Percentiles rank a stretch among this genome's conserved stretches.
Conservation (phyloP, 2,113 vertebrate species). For the Butastur rufipennis region DNA sequence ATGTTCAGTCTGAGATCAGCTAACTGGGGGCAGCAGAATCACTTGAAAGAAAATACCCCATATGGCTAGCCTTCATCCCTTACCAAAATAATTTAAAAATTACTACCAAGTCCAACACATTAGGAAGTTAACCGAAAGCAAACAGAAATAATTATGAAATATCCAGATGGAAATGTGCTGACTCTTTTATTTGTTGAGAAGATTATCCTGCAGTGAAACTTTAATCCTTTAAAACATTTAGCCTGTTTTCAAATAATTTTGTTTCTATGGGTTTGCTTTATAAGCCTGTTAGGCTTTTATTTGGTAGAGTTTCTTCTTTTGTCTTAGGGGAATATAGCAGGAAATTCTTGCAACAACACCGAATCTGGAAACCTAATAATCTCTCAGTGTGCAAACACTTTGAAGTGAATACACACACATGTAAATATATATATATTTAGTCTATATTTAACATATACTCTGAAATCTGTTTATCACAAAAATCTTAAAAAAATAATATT, state of each 20-base stretch:
- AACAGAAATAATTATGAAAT: background rate
- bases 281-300: background rate
- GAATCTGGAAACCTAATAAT: background rate
- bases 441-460: background rate
- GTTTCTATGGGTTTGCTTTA: background rate
- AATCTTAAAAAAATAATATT: background rate
- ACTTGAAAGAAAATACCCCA: background rate
- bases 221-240: slow-evolving; percentile 8
- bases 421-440: background rate
- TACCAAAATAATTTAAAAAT: background rate
- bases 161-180: background rate
- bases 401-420: background rate
- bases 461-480: background rate
- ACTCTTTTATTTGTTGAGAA: background rate
- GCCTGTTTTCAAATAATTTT: background rate
- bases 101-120: background rate
- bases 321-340: background rate
- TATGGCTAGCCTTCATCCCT: background rate
- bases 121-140: background rate
- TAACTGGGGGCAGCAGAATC: background rate
- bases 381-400: background rate
- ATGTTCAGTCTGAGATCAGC: background rate
- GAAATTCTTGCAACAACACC: background rate
- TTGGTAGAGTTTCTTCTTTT: background rate
- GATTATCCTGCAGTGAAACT: background rate